Evolutionary conservation across 1,140 invertebrate species (phyloP).

Genomic region (Neodiprion fabricii): DNA sequence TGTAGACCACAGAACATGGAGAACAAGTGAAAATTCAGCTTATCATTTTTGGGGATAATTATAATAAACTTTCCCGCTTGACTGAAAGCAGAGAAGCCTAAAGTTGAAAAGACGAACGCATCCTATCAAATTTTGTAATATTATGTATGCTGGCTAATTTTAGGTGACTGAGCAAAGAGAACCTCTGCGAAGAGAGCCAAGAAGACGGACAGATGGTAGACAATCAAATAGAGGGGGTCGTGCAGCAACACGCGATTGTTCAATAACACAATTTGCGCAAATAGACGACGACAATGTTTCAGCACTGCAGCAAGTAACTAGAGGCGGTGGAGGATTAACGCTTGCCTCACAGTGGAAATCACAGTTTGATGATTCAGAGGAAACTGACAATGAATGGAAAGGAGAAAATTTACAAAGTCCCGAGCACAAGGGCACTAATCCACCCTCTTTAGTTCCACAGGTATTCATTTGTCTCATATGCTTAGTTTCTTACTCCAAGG

Average conservation of each 20-base stretch:
- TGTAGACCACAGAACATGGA: too few species aligned
- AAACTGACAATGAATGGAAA: conserved; percentile 92
- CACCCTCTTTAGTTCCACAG: conserved; percentile 45
- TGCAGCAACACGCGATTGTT: conserved; percentile 61
- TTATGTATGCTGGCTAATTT: background rate
- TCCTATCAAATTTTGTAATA: background rate
- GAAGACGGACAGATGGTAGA: conserved; percentile 47
- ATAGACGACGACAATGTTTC: conserved; percentile 94
- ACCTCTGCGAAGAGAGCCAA: conserved; percentile 55
- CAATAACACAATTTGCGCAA: conserved; percentile 88
- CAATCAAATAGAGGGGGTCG: conserved; percentile 54
- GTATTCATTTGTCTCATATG: conserved; percentile 33
- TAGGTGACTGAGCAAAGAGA: conserved; percentile 58
- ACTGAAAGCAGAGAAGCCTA: too few species aligned
- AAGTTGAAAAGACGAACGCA: background rate
- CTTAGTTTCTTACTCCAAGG: conserved; percentile 2
- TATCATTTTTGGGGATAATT: too few species aligned
- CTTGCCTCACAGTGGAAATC: conserved; percentile 92
- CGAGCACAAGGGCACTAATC: conserved; percentile 64
- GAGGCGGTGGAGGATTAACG: conserved; percentile 77
- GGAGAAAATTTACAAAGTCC: conserved; percentile 78
- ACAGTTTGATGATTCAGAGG: conserved; percentile 92
- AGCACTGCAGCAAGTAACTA: conserved; percentile 82
- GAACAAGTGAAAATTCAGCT: too few species aligned
- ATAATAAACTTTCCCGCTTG: too few species aligned